Evolutionary conservation across 2,113 vertebrate genomes (phyloP).

Genomic region (Cricetomys ansorgei): DNA sequence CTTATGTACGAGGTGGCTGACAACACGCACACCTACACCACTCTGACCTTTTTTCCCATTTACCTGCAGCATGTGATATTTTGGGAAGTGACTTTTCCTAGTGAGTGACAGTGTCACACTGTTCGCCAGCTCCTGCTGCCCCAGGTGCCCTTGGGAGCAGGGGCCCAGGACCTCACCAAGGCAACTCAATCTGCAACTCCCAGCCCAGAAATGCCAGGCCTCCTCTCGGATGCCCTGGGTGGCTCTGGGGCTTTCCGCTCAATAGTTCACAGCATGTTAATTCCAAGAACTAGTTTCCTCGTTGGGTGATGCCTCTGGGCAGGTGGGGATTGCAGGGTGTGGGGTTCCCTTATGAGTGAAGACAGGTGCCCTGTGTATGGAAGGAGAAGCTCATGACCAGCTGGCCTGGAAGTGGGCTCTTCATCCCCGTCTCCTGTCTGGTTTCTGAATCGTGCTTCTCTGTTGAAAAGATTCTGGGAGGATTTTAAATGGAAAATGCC

Average conservation of each 20-base stretch:
- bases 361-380: rapidly evolving
- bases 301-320: not conserved
- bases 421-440: not conserved
- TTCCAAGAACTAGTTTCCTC: not conserved
- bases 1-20: conserved; percentile 64
- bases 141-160: not conserved
- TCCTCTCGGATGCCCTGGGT: not conserved
- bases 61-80: conserved; percentile 71
- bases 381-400: not conserved
- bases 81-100: conserved; percentile 78
- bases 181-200: not conserved
- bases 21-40: not conserved
- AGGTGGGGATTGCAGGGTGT: not conserved
- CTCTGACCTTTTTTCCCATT: conserved; percentile 66
- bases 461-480: not conserved
- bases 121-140: not conserved
- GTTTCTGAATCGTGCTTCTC: not conserved
- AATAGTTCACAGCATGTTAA: conserved; percentile 16
- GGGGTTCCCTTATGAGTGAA: rapidly evolving
- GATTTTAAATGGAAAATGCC: not conserved
- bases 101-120: conserved; percentile 47
- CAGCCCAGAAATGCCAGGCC: conserved; percentile 71
- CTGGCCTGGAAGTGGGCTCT: not conserved
- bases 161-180: not conserved
- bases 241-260: not conserved